phyloP scores from a whole-genome alignment of 2,797 vertebrate species.

The Psittacula derbiana region DNA sequence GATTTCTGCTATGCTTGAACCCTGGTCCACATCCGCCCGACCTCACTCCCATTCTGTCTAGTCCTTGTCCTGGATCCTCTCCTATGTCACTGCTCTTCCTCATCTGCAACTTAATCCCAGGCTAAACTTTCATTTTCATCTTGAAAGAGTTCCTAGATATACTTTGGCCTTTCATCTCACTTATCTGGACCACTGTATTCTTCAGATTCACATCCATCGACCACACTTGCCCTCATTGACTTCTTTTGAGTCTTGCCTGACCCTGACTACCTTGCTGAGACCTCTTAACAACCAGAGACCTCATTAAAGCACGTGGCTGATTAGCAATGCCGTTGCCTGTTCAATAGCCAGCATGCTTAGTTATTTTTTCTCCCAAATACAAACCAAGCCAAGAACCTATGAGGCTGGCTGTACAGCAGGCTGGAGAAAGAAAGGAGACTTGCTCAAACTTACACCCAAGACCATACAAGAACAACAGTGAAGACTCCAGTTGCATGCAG shows the following conservation, averaged over 20 bases:
- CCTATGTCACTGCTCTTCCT: neutral
- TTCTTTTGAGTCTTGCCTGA: neutral
- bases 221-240: neutral
- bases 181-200: neutral
- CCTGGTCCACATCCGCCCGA: neutral
- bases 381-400: neutral
- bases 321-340: neutral
- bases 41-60: neutral
- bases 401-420: neutral
- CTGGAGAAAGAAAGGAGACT: neutral
- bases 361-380: neutral
- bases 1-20: neutral
- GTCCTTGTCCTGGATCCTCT: neutral
- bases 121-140: neutral
- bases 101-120: neutral
- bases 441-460: neutral
- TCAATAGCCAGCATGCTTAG: neutral
- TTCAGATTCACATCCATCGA: neutral
- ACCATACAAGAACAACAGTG: neutral
- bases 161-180: neutral
- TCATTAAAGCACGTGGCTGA: neutral
- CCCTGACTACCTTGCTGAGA: neutral
- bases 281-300: neutral
- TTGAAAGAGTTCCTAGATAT: neutral
- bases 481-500: neutral